Evolutionary conservation across 2,113 vertebrate genomes (phyloP), one percentile per base, ranked within the genome.

Genomic region (Dasyurus viverrinus): DNA sequence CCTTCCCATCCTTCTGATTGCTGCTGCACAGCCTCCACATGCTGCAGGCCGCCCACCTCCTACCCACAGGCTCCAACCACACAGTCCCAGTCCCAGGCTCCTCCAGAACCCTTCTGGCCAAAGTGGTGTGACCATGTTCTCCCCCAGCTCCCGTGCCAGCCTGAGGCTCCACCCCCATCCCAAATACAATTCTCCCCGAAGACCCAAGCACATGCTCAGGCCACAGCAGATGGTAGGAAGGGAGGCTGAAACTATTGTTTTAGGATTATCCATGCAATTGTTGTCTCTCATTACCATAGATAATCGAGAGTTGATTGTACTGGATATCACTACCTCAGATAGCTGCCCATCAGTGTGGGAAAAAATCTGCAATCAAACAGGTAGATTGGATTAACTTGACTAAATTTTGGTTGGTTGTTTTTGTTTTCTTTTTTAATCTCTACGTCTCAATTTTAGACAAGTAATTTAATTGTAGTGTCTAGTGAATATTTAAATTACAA

Each of bases 331-430:
- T 93, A 93, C 89, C 92, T 97, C 93, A 94, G 91, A 68, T 53
- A 92, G 91, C 89, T 93, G 94, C 91, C 89, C 89, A 93, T 84
- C 89, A 91, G 36, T 48, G 57, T 91, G 90, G 91, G 92, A 84
- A 97, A 97, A 94, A 10, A 94, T 89, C 68, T 91, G 93, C 93
- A 95, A 91, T 92, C 93, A 93, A 93, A 93, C 42, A 94, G 89
- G 90, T 96, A 95, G 30, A 93, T 52, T 76, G 76, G 47, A 93
- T 93, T 94, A 97, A 93, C 57, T 95, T 90, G 93, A 89, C 93
- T 95, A 93, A 94, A 55, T 25, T 95, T 89, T 84, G 14, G 68
- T 84, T n/a, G 68, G 6, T 19, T 84, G 19, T 23, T 42, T 30
- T 23, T 57, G 55, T 68, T 68, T 9, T 14, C 95, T 46, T 90